Evolutionary conservation across 2,888 invertebrate genomes (phyloP).

Genomic region (Microdon myrmicae): DNA sequence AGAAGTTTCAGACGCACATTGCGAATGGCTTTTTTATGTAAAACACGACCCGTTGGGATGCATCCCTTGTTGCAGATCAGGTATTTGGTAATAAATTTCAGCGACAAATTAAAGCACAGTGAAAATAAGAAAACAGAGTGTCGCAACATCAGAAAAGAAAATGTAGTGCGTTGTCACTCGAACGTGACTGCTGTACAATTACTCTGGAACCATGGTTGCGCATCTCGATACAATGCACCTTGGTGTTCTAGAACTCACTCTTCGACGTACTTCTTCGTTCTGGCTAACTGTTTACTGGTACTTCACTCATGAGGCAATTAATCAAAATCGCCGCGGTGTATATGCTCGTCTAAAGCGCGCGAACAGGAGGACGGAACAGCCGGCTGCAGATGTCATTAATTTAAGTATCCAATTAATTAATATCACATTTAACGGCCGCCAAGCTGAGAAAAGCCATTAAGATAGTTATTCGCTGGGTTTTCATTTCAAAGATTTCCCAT

Average conservation of each 20-base stretch:
- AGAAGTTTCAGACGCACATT: not conserved
- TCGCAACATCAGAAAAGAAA: not conserved
- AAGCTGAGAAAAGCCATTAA: slow-evolving; percentile 68
- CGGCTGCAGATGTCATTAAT: slow-evolving; percentile 64
- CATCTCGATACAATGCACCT: slow-evolving; percentile 31
- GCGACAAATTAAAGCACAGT: no score
- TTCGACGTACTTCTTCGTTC: slow-evolving; percentile 29
- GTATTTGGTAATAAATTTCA: slow-evolving; percentile 20
- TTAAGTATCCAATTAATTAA: slow-evolving; percentile 68
- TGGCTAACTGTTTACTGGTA: slow-evolving; percentile 12
- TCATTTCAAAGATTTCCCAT: slow-evolving; percentile 48
- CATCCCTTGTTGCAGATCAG: slow-evolving; percentile 6
- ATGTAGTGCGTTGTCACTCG: slow-evolving; percentile 16
- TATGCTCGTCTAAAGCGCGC: slow-evolving; percentile 52
- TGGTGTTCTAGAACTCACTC: slow-evolving; percentile 17
- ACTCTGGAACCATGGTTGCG: slow-evolving; percentile 10
- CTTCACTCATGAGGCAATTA: slow-evolving; percentile 58
- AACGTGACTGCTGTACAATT: slow-evolving; percentile 20
- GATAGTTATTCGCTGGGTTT: slow-evolving; percentile 53
- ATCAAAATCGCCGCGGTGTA: slow-evolving; percentile 65
- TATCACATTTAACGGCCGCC: slow-evolving; percentile 68
- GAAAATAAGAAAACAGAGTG: no score
- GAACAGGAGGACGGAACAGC: slow-evolving; percentile 40
- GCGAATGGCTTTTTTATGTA: not conserved
- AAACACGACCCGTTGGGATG: slow-evolving; percentile 9